Evolutionary conservation across 2,888 invertebrate species (phyloP), one percentile per base, ranked within the genome.

Genomic region (Trypoxylon attenuatum): DNA sequence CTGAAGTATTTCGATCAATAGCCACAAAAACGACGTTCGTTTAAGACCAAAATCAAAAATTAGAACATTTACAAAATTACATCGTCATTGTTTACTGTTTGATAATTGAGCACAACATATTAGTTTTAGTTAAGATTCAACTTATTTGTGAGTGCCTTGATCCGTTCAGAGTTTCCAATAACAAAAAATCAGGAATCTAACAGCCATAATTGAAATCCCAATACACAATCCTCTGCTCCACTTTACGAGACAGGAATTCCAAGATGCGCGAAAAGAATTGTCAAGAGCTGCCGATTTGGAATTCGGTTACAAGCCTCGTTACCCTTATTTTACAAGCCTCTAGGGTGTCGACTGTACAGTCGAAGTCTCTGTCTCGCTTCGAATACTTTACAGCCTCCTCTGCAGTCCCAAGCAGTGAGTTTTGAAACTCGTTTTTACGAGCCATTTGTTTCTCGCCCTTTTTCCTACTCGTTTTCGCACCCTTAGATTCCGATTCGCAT

Each of bases 281-380:
- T 69, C 59, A 59, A 43, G 33, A 43, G 56, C 64, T 60, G 67
- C 39, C 69, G 70, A 74, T 70, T 77, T 71, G 69, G 75, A 79
- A 79, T 78, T 78, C 71, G 70, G 72, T 77, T 76, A 78, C 71
- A 69, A 64, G 76, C 75, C 72, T 80, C 76, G 78, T 79, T 79
- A 73, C 76, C 71, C 71, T 69, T 72, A 64, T 76, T 77, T 76
- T 62, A 57, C 71, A 55, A 49, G 66, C 73, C 79, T 61, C 63
- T 50, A 29, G 70, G 66, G n/a, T n/a, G n/a, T n/a, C n/a, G n/a
- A n/a, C n/a, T n/a, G n/a, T n/a, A n/a, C 64, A 54, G 58, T 62
- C 56, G 58, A 15, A 63, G 25, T 15, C 45, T 52, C 19, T 33
- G 29, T n/a, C 23, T 19, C 27, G n/a, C n/a, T n/a, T n/a, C n/a